Base-by-base conservation (phyloP, 2,888 invertebrate species). In the Hermaeophaga mercurialis region DNA sequence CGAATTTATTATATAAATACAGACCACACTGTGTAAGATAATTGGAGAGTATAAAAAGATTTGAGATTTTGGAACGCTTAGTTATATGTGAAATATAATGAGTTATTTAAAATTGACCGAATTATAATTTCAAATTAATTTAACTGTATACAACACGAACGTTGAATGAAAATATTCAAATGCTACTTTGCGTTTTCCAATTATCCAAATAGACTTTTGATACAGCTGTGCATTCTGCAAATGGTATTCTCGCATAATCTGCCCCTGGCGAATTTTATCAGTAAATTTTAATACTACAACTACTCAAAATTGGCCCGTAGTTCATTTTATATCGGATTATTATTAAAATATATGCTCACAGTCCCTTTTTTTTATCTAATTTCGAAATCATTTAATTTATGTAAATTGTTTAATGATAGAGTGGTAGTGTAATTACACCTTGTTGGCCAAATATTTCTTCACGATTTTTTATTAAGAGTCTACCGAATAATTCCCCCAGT, bases 381-480 rank as follows among this genome's bases (percentile, higher is more conserved):
- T 61, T 55, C 45, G 43, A 59, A 66, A 66, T 67, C 67, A 65
- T 62, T 66, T 67, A 67, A 67, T 66, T 62, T 67, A 67, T 67
- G 67, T 62, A 67, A 67, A 67, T 67, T 67, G 60, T 63, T 65
- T 67, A 67, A 67, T 67, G 67, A 67, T 67, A 65, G 59, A 61
- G 60, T 57, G 47, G 54, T 33, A 31, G 48, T 58, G 57, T 62
- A 63, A 66, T 66, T 65, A 63, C 59, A 48, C 58, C 65, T 65
- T 62, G 65, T 66, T 66, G 66, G 65, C 63, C 62, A 64, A 66
- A 66, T 64, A 66, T 65, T 63, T 65, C 61, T 60, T 48, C 33
- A 48, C 53, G 22, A 56, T 43, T 57, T 57, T 53, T 43, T 45
- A 45, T 54, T 22, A 56, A 56, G 12, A 44, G 24, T 22, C 17